Conservation (phyloP, 2,888 invertebrate species). For the Heliconius aoede region DNA sequence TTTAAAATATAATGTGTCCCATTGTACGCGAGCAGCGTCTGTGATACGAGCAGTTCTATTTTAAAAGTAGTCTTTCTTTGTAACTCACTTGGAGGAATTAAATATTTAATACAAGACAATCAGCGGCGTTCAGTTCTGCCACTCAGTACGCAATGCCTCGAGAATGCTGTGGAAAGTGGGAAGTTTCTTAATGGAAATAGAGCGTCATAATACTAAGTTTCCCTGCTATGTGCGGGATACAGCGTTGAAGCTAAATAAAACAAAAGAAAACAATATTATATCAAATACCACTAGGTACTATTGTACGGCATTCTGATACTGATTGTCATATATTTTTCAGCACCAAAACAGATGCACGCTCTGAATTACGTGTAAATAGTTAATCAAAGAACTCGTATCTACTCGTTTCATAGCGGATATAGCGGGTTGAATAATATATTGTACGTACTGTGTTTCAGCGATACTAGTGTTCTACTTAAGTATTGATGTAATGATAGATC, state of each 20-base stretch:
- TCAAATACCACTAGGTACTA: too few species aligned
- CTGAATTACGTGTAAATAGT: slow-evolving; percentile 39
- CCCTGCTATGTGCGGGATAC: background rate
- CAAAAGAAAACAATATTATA: too few species aligned
- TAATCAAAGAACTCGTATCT: slow-evolving; percentile 34
- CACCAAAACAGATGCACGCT: slow-evolving; percentile 2
- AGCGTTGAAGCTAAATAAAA: too few species aligned
- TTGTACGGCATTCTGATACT: background rate
- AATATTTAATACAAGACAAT: background rate
- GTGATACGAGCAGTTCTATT: slow-evolving; percentile 13
- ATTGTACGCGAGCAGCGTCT: slow-evolving; percentile 18
- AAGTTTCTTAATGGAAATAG: too few species aligned
- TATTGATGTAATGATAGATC: background rate
- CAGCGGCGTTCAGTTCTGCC: background rate
- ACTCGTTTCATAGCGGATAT: slow-evolving; percentile 22
- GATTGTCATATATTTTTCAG: slow-evolving; percentile 10
- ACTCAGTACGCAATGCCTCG: background rate
- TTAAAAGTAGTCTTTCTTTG: background rate
- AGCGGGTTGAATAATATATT: slow-evolving; percentile 32
- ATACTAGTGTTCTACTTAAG: background rate
- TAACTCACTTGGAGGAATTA: background rate
- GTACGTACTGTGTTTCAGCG: background rate
- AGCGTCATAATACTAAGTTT: too few species aligned
- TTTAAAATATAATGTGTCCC: slow-evolving; percentile 24
- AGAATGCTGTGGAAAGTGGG: background rate